Evolutionary conservation across 2,113 vertebrate genomes (phyloP), one percentile per base, ranked within the genome.

Genomic region (Penelope pileata): DNA sequence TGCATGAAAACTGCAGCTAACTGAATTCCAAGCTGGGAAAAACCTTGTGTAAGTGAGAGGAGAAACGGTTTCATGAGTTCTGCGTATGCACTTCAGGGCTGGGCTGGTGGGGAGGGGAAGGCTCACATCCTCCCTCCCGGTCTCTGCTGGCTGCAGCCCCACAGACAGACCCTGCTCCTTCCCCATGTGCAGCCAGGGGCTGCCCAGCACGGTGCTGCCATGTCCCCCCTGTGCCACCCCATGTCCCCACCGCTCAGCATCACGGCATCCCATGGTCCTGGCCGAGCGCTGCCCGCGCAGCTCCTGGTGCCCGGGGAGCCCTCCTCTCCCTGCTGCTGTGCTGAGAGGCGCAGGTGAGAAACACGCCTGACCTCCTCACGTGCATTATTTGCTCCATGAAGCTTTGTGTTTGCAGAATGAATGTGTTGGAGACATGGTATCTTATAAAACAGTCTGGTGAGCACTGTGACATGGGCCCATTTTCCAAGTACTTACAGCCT

Each of bases 1-100:
- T 90, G 96, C 82, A 77, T 43, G 91, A 80, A 94, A 94, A 74
- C 23, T 88, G 85, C 85, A 93, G 87, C 96, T 94, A 94, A 91
- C 94, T 62, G 74, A 92, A 95, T 95, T 95, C 93, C 91, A 95
- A 81, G 91, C 79, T 93, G 90, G 84, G 42, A 66, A 48, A 29
- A 9, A 19, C 51, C 56, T 92, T 27, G 48, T 64, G 58, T 66
- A 87, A 95, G 89, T 19, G 58, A 83, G 81, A 83, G 63, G 68
- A 94, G 62, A 76, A 85, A 62, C n/a, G 9, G 36, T 62, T 95
- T 58, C 62, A 69, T 32, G 91, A 83, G 60, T 70, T 86, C 88
- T 90, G 85, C 79, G 47, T 81, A 38, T 47, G 89, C 5, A 6
- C 77, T 90, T 7, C 8, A 3, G 76, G 80, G 50, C 83, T 69